Conservation (phyloP, 1,140 invertebrate genomes). For the Drosophila sechellia region DNA sequence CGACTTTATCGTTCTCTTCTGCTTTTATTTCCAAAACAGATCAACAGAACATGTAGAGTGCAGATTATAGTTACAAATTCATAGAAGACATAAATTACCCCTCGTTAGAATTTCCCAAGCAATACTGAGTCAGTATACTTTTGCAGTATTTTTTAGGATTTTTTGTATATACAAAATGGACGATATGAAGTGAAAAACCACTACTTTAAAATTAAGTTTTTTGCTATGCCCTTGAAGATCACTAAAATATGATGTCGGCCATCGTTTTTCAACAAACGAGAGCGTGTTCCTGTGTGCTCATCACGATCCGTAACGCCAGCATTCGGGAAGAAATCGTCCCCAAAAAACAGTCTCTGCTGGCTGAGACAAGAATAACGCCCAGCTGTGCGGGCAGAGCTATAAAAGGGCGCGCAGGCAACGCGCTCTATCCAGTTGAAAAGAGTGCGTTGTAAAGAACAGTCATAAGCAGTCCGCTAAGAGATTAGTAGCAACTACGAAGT, state of each 20-base stretch:
- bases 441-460: slow-evolving; percentile 20
- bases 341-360: too few species aligned
- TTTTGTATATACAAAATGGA: not conserved
- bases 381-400: not conserved
- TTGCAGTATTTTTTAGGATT: not conserved
- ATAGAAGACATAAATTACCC: too few species aligned
- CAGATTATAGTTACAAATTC: too few species aligned
- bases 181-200: not conserved
- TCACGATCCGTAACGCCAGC: not conserved
- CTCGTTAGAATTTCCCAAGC: not conserved
- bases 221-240: not conserved
- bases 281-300: not conserved
- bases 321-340: not conserved
- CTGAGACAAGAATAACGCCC: too few species aligned
- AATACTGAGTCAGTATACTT: not conserved
- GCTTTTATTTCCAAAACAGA: too few species aligned
- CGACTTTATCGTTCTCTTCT: too few species aligned
- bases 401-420: not conserved
- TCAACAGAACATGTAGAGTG: too few species aligned
- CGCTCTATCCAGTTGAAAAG: slow-evolving; percentile 24
- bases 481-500: slow-evolving; percentile 6
- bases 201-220: slow-evolving; percentile 5
- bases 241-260: not conserved
- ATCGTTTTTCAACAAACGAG: not conserved
- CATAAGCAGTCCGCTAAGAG: slow-evolving; percentile 9